A percentile compares a stretch with the other conserved stretches of the same genome.
phyloP scores from a whole-genome alignment of 2,113 vertebrate species.

The Heterotilapia buettikoferi region DNA sequence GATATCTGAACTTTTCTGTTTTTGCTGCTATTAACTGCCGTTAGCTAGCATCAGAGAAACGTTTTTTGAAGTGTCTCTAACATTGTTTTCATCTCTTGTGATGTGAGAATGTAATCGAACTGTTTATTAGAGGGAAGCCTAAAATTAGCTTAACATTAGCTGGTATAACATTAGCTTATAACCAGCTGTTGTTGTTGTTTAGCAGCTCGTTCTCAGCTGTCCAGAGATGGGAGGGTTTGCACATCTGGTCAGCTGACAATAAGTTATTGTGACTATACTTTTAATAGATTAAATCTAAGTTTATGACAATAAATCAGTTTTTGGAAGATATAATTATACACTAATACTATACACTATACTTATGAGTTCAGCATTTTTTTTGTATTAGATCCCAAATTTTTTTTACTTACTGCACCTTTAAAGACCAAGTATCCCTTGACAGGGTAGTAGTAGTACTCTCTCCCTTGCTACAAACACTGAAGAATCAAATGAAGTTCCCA shows the following conservation, averaged over 20 bases:
- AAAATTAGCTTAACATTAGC: neutral
- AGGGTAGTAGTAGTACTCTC: neutral
- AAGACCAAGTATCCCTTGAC: neutral
- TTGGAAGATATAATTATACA: neutral
- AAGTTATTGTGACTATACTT: neutral
- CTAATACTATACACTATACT: neutral
- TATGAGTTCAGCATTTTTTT: neutral
- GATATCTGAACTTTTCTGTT: neutral
- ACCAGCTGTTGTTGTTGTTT: neutral
- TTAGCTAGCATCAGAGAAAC: neutral
- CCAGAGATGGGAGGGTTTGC: neutral
- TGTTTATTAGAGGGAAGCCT: neutral
- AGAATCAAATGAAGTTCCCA: neutral
- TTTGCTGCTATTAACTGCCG: neutral
- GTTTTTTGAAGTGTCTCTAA: neutral
- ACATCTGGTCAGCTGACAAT: neutral
- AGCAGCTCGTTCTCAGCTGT: neutral
- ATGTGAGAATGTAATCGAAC: neutral
- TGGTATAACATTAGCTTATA: neutral
- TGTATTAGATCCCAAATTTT: neutral
- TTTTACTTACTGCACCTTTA: neutral
- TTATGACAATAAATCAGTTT: neutral
- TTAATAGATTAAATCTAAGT: neutral
- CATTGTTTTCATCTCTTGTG: neutral
- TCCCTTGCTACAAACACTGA: neutral